Percentiles rank a stretch among this genome's conserved stretches.
Evolutionary conservation across 2,888 invertebrate species (phyloP).

Genomic region (Lingula anatina): DNA sequence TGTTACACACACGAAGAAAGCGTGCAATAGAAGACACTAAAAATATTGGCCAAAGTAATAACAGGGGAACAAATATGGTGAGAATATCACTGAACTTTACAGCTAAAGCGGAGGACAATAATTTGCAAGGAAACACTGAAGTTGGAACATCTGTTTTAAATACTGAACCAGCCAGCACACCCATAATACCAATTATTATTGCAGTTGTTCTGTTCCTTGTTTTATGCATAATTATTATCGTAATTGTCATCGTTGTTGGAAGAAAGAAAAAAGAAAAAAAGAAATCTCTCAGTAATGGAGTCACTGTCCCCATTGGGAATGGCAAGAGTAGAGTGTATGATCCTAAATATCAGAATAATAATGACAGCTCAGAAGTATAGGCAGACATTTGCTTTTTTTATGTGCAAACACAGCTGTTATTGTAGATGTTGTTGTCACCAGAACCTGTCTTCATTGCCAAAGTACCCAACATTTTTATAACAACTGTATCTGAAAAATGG

Average conservation of each 20-base stretch:
- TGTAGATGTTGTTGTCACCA: too few species aligned
- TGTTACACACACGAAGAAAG: conserved; percentile 6
- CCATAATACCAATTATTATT: conserved; percentile 24
- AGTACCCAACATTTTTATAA: too few species aligned
- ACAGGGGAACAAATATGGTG: conserved; percentile 39
- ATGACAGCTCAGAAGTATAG: conserved; percentile 17
- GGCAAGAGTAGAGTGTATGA: conserved; percentile 14
- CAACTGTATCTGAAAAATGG: too few species aligned
- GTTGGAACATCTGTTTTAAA: conserved; percentile 16
- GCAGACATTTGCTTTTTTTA: neutral
- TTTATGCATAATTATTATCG: conserved; percentile 20
- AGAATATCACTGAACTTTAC: conserved; percentile 19
- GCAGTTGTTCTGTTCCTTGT: conserved; percentile 24
- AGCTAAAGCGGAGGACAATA: conserved; percentile 9
- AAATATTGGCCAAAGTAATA: conserved; percentile 20
- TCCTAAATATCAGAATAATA: conserved; percentile 8
- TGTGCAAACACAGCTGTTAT: too few species aligned
- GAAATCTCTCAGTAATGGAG: conserved; percentile 31
- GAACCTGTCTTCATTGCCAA: too few species aligned
- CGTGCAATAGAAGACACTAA: conserved; percentile 18
- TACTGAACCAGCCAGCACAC: conserved; percentile 13
- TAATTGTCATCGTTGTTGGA: conserved; percentile 22
- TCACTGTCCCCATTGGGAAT: conserved; percentile 23
- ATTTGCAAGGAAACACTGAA: conserved; percentile 14
- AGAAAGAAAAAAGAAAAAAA: conserved; percentile 31